Evolutionary conservation across 1,140 invertebrate genomes (phyloP).

Genomic region (Zaprionus ornatus): DNA sequence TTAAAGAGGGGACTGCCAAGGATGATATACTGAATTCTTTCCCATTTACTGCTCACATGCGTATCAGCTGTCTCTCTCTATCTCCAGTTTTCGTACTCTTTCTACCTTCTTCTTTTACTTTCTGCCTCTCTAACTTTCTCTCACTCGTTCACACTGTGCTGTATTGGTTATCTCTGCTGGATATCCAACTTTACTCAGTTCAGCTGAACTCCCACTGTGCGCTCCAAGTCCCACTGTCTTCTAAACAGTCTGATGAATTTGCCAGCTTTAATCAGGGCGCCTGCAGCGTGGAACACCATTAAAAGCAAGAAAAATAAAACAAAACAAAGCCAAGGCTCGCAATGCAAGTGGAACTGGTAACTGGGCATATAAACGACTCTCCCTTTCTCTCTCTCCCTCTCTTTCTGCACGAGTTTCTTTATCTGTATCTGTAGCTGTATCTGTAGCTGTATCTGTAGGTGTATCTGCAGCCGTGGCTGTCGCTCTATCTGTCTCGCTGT

Average conservation of each 20-base stretch:
- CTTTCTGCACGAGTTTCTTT: constrained; percentile 50
- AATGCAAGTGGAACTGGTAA: constrained; percentile 18
- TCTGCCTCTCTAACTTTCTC: neutral
- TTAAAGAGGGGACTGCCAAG: neutral
- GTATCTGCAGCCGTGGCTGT: constrained; percentile 55
- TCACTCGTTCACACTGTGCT: neutral
- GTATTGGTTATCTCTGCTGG: neutral
- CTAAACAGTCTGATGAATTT: constrained; percentile 42
- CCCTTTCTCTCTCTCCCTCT: neutral
- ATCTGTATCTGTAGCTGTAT: constrained; percentile 18
- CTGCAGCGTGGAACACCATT: constrained; percentile 54
- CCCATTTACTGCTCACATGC: neutral
- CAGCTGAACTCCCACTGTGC: constrained; percentile 5
- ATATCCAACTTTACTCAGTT: neutral
- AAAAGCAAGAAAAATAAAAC: constrained; percentile 43
- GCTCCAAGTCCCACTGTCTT: neutral
- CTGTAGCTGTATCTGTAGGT: constrained; percentile 55
- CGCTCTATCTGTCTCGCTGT: constrained; percentile 66
- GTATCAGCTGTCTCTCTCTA: neutral
- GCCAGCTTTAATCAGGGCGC: constrained; percentile 63
- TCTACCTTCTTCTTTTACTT: neutral
- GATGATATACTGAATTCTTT: neutral
- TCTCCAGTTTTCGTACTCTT: neutral
- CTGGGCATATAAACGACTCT: constrained; percentile 47
- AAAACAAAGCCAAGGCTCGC: constrained; percentile 41